These are phyloP conservation scores for Periparus ater DNA, from an alignment of 2,797 vertebrate genomes.

Conservation along the genomic window DNA sequence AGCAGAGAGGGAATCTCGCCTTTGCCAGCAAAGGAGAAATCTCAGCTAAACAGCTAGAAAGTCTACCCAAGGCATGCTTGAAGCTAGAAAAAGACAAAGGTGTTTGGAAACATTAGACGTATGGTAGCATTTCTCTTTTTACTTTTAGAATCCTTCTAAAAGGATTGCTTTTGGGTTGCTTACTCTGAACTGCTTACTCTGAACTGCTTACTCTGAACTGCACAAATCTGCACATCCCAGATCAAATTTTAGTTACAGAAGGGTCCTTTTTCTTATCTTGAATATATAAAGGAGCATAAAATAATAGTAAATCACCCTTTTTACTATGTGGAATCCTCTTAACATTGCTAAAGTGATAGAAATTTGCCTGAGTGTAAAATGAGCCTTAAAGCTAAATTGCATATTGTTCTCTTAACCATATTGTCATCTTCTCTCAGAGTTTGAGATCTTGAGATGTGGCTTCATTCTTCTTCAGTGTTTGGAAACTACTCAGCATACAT, in stretches of 20 bases:
- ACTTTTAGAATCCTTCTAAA: background rate
- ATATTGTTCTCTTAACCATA: background rate
- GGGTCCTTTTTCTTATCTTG: background rate
- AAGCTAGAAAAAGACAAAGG: conserved; percentile 1
- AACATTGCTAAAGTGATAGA: background rate
- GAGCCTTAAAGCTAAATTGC: background rate
- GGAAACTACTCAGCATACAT: background rate
- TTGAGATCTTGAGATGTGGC: background rate
- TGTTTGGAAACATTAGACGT: background rate
- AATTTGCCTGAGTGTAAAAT: background rate
- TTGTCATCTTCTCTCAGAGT: background rate
- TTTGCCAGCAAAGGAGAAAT: background rate
- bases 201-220: background rate
- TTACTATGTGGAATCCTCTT: background rate
- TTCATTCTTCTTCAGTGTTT: background rate
- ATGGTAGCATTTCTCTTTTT: background rate
- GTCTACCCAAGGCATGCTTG: background rate
- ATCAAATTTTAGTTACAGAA: background rate
- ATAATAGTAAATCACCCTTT: background rate
- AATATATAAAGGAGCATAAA: background rate
- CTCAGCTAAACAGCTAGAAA: background rate
- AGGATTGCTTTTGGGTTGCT: background rate
- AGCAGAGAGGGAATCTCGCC: background rate
- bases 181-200: background rate
- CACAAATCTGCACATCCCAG: background rate